Evolutionary conservation across 2,888 invertebrate genomes (phyloP).

Genomic region (Tinea pellionella): DNA sequence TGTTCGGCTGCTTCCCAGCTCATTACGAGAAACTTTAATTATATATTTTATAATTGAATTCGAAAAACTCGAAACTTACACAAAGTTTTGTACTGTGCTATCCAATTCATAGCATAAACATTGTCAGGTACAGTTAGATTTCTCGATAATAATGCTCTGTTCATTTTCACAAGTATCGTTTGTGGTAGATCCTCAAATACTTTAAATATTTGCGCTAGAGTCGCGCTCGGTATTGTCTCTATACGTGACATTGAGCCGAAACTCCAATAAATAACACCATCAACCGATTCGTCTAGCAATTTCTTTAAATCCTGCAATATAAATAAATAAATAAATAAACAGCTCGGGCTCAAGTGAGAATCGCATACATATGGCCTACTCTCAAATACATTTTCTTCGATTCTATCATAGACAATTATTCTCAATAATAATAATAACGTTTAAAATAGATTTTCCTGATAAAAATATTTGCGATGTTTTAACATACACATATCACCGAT

Average conservation of each 20-base stretch:
- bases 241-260: slow-evolving; percentile 70
- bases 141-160: slow-evolving; percentile 48
- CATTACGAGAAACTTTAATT: too few species aligned
- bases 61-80: slow-evolving; percentile 43
- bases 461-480: too few species aligned
- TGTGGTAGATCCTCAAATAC: slow-evolving; percentile 63
- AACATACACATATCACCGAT: too few species aligned
- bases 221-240: slow-evolving; percentile 60
- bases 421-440: too few species aligned
- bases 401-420: too few species aligned
- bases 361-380: too few species aligned
- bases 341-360: too few species aligned
- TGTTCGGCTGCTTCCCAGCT: too few species aligned
- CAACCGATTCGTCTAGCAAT: slow-evolving; percentile 48
- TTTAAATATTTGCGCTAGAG: slow-evolving; percentile 53
- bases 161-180: slow-evolving; percentile 67
- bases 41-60: too few species aligned
- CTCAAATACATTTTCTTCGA: too few species aligned
- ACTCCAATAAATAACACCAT: slow-evolving; percentile 70
- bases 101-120: slow-evolving; percentile 61
- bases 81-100: slow-evolving; percentile 65
- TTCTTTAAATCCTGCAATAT: slow-evolving; percentile 45
- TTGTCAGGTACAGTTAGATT: slow-evolving; percentile 60
- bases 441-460: too few species aligned
- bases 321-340: too few species aligned